A percentile compares a stretch with the other conserved stretches of the same genome.
Evolutionary conservation across 2,797 vertebrate genomes (phyloP).

Genomic region (Apodemus agrarius): DNA sequence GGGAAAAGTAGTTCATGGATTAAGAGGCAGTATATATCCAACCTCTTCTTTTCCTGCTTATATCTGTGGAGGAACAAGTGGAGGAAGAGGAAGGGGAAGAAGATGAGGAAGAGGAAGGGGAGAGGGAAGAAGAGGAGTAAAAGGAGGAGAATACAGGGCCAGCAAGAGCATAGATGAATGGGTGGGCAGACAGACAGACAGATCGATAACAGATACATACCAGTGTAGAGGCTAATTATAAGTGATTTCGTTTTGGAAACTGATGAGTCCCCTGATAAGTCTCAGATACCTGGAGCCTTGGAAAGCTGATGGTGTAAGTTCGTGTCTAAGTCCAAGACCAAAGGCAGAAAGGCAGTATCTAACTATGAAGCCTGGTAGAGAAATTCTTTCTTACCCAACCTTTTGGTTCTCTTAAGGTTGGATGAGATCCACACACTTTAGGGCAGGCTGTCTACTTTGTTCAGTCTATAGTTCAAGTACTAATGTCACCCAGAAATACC

Average conservation of each 20-base stretch:
- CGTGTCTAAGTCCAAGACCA: background rate
- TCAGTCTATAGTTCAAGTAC: background rate
- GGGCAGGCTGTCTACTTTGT: background rate
- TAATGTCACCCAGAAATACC: slow-evolving; percentile 6
- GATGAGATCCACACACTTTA: background rate
- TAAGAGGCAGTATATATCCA: background rate
- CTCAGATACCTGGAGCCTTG: background rate
- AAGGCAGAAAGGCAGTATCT: background rate
- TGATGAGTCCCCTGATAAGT: background rate
- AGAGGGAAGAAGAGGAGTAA: background rate
- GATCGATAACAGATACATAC: background rate
- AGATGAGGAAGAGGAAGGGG: background rate
- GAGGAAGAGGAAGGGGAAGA: too few species aligned
- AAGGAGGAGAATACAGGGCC: background rate
- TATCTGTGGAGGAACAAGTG: background rate
- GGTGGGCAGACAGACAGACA: background rate
- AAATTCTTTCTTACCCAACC: background rate
- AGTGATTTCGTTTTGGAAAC: background rate
- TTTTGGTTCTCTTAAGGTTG: background rate
- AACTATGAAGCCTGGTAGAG: background rate
- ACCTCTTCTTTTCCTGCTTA: background rate
- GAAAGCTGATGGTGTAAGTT: background rate
- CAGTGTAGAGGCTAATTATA: background rate
- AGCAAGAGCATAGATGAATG: background rate
- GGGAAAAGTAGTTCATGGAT: background rate